These are phyloP conservation scores for Dryas iulia DNA, from an alignment of 1,140 invertebrate genomes.

Conservation along the genomic window DNA sequence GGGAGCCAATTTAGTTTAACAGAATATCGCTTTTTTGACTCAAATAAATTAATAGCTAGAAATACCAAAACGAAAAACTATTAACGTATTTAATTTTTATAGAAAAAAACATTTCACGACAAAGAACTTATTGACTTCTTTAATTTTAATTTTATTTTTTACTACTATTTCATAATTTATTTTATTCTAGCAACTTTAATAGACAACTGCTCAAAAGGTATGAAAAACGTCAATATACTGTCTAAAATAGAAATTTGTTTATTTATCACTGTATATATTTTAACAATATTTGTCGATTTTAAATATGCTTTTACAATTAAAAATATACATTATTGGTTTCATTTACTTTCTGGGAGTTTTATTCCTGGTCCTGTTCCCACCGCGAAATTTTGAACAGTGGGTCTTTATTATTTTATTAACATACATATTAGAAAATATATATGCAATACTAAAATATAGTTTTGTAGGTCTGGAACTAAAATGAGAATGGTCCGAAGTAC, in stretches of 20 bases:
- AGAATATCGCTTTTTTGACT: no score
- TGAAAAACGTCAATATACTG: neutral
- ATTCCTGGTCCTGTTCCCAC: conserved; percentile 65
- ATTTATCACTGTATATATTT: neutral
- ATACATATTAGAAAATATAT: neutral
- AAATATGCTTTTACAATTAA: conserved; percentile 64
- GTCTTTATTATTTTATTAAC: conserved; percentile 6
- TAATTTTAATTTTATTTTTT: no score
- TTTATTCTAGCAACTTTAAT: neutral
- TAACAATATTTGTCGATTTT: neutral
- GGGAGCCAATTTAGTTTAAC: no score
- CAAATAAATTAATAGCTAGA: no score
- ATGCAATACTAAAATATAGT: neutral
- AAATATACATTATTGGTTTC: conserved; percentile 57
- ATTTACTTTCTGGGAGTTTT: conserved; percentile 59
- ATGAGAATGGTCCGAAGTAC: conserved; percentile 49
- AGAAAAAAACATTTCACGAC: no score
- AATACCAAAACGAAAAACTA: no score
- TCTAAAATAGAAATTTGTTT: neutral
- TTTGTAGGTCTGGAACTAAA: conserved; percentile 59
- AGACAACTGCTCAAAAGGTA: neutral
- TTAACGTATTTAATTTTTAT: no score
- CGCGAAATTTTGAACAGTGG: conserved; percentile 62
- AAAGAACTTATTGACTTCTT: no score
- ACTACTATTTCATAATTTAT: neutral